phyloP scores from a whole-genome alignment of 1,140 invertebrate species.

The Papilio aristodemus region DNA sequence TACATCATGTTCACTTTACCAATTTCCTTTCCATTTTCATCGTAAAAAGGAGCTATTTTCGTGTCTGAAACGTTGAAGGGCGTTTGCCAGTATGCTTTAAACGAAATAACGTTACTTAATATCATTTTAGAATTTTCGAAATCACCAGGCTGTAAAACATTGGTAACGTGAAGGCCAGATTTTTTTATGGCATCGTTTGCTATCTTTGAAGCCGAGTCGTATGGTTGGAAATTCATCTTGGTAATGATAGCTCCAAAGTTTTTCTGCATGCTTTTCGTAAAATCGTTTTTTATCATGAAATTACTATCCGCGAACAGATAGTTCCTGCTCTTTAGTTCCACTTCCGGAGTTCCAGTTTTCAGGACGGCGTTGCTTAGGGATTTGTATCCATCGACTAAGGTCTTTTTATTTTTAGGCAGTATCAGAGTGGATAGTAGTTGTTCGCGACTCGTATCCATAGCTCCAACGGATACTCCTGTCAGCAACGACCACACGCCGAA shows the following conservation, averaged over 20 bases:
- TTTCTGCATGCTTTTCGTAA: conserved; percentile 31
- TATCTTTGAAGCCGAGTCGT: not conserved
- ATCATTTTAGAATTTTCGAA: conserved; percentile 81
- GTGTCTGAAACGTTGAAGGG: conserved; percentile 85
- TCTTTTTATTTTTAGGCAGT: conserved; percentile 46
- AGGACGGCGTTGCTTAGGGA: conserved; percentile 45
- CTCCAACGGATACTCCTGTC: conserved; percentile 51
- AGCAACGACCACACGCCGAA: conserved; percentile 63
- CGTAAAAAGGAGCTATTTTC: conserved; percentile 73
- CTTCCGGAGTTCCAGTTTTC: conserved; percentile 38
- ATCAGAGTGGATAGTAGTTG: conserved; percentile 48
- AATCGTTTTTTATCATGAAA: conserved; percentile 46
- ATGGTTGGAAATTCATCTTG: conserved; percentile 2
- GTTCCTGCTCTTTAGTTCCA: conserved; percentile 49
- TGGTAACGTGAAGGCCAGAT: not conserved
- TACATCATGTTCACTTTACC: conserved; percentile 82
- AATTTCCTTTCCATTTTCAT: conserved; percentile 71
- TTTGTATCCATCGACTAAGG: conserved; percentile 47
- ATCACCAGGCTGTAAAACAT: conserved; percentile 39
- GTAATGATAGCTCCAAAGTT: not conserved
- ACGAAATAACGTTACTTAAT: conserved; percentile 89
- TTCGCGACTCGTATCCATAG: conserved; percentile 34
- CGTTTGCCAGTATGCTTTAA: conserved; percentile 87
- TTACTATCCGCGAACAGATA: conserved; percentile 55
- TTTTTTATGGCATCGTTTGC: conserved; percentile 2